A percentile compares a stretch with the other conserved stretches of the same genome.
Conservation (phyloP, 2,888 invertebrate genomes). For the Pardosa pseudoannulata region DNA sequence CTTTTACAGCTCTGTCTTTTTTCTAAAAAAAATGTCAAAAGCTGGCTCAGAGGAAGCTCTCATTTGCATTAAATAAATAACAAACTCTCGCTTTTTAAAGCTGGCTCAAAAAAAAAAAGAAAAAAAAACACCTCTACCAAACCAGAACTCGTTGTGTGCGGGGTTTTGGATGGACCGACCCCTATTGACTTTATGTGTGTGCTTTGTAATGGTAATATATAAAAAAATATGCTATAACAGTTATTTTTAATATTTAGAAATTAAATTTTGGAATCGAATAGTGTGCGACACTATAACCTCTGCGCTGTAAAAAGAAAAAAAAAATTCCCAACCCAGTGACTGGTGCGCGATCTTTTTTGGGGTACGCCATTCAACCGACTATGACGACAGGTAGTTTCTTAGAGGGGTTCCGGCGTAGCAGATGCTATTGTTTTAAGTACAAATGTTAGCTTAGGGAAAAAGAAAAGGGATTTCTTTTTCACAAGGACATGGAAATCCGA, state of each 20-base stretch:
- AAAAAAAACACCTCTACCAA: too few relatives aligned
- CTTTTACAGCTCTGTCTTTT: too few relatives aligned
- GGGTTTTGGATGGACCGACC: too few relatives aligned
- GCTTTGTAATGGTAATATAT: constrained; percentile 1
- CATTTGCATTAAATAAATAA: too few relatives aligned
- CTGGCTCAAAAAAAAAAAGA: constrained; percentile 23
- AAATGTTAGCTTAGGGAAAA: constrained; percentile 8
- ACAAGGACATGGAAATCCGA: background rate
- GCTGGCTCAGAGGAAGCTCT: background rate
- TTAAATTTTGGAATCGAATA: constrained; percentile 5
- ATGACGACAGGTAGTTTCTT: background rate
- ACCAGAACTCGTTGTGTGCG: too few relatives aligned
- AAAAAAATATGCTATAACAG: constrained; percentile 16
- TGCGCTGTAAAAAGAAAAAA: background rate
- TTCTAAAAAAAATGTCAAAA: too few relatives aligned
- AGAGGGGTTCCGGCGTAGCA: background rate
- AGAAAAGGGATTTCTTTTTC: background rate
- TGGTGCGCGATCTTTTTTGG: background rate
- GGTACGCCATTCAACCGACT: background rate
- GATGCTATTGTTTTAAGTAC: constrained; percentile 8
- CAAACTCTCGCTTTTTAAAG: constrained; percentile 12
- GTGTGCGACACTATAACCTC: background rate
- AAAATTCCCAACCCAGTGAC: too few relatives aligned
- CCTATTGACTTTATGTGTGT: background rate
- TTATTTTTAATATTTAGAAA: constrained; percentile 18